phyloP scores from a whole-genome alignment of 2,797 vertebrate genomes.

The Mormyrops boulengeri region DNA sequence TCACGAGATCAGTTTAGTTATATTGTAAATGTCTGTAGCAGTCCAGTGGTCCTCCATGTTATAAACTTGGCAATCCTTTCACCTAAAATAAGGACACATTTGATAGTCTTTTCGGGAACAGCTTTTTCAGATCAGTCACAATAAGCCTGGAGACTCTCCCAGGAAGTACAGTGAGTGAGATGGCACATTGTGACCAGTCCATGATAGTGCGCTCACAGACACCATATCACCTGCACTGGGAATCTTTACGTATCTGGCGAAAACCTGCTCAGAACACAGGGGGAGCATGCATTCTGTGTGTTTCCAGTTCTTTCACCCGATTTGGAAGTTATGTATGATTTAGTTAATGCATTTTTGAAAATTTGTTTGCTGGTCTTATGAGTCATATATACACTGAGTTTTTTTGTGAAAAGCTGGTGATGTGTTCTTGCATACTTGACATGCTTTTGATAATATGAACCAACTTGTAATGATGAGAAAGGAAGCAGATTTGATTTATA shows the following conservation, averaged over 20 bases:
- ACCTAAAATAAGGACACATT: neutral
- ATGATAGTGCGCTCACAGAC: neutral
- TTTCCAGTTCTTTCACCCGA: neutral
- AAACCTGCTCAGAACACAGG: neutral
- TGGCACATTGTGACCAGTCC: neutral
- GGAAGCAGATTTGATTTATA: conserved; percentile 34
- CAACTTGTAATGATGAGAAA: conserved; percentile 24
- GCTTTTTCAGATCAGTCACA: neutral
- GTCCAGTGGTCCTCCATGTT: neutral
- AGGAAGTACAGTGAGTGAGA: neutral
- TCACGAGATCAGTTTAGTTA: neutral
- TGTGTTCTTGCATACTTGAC: neutral
- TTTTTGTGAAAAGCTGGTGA: neutral
- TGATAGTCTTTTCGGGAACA: neutral
- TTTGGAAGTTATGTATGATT: neutral
- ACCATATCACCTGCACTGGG: neutral
- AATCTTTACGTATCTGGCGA: neutral
- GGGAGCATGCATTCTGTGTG: neutral
- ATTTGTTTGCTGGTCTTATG: neutral
- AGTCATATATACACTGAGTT: neutral
- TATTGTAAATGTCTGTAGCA: neutral
- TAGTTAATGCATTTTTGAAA: neutral
- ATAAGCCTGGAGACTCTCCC: neutral
- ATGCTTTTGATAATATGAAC: conserved; percentile 13
- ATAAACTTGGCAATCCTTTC: neutral